Evolutionary conservation across 2,888 invertebrate genomes (phyloP).

Genomic region (Drosophila kanekoi): DNA sequence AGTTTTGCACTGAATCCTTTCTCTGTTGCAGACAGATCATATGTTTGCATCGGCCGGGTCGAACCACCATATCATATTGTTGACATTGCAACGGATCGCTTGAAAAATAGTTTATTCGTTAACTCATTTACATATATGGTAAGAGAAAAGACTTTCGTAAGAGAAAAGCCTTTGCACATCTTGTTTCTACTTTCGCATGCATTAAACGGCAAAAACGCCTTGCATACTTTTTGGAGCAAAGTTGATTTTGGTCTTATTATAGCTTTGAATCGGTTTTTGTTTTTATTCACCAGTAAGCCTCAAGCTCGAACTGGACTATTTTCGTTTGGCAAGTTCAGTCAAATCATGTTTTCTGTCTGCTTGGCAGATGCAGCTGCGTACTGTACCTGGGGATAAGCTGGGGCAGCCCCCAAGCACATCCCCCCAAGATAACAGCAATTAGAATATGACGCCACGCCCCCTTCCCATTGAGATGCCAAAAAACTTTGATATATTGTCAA

Average conservation of each 20-base stretch:
- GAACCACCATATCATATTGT: too few relatives aligned
- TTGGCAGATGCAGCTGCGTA: slow-evolving; percentile 24
- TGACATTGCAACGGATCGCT: too few relatives aligned
- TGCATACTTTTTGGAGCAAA: neutral
- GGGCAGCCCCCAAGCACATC: neutral
- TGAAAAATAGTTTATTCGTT: too few relatives aligned
- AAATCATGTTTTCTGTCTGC: slow-evolving; percentile 2
- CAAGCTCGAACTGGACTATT: neutral
- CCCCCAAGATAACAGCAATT: slow-evolving; percentile 37
- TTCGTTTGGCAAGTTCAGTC: neutral
- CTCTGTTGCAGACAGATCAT: too few relatives aligned
- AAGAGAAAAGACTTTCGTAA: too few relatives aligned
- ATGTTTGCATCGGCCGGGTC: too few relatives aligned
- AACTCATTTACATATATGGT: too few relatives aligned
- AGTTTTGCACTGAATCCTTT: too few relatives aligned
- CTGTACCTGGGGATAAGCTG: slow-evolving; percentile 5
- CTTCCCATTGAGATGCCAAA: slow-evolving; percentile 14
- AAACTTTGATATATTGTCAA: slow-evolving; percentile 76
- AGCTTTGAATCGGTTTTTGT: too few relatives aligned
- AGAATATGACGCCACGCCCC: slow-evolving; percentile 33
- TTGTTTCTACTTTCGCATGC: too few relatives aligned
- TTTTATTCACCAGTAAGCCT: too few relatives aligned
- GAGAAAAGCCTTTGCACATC: too few relatives aligned
- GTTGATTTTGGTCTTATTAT: neutral
- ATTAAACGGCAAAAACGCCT: neutral